A percentile compares a stretch with the other conserved stretches of the same genome.
These are phyloP conservation scores for Drosophila gunungcola DNA, from an alignment of 1,140 invertebrate genomes.

Conservation along the genomic window DNA sequence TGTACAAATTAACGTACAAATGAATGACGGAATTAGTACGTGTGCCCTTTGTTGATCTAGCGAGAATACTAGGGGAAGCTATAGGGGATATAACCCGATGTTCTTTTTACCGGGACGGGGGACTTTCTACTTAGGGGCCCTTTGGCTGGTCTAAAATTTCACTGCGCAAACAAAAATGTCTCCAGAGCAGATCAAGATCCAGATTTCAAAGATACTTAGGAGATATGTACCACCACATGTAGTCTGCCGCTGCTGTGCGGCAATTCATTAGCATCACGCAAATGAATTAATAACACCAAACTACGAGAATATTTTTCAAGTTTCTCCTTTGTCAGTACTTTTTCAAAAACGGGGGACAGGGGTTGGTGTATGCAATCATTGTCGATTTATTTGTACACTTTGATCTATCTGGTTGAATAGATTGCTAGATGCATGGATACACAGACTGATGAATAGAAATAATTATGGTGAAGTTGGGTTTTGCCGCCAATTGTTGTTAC, in stretches of 20 bases:
- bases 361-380: constrained; percentile 25
- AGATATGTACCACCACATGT: constrained; percentile 13
- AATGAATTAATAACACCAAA: constrained; percentile 81
- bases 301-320: constrained; percentile 65
- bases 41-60: constrained; percentile 55
- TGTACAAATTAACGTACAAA: constrained; percentile 81
- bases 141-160: constrained; percentile 2
- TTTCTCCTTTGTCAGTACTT: constrained; percentile 61
- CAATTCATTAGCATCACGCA: constrained; percentile 71
- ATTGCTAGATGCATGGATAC: constrained; percentile 24
- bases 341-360: neutral
- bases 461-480: constrained; percentile 32
- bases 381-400: constrained; percentile 14
- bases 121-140: constrained; percentile 15
- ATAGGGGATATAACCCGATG: constrained; percentile 12
- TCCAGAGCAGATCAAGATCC: constrained; percentile 5
- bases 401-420: constrained; percentile 28
- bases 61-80: constrained; percentile 12
- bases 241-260: constrained; percentile 22
- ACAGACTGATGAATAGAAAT: constrained; percentile 27
- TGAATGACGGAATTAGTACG: constrained; percentile 81
- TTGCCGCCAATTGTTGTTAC: constrained; percentile 8
- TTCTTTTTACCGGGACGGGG: neutral
- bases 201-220: neutral
- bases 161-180: constrained; percentile 18